Evolutionary conservation across 2,797 vertebrate species (phyloP).

Genomic region (Menidia menidia): DNA sequence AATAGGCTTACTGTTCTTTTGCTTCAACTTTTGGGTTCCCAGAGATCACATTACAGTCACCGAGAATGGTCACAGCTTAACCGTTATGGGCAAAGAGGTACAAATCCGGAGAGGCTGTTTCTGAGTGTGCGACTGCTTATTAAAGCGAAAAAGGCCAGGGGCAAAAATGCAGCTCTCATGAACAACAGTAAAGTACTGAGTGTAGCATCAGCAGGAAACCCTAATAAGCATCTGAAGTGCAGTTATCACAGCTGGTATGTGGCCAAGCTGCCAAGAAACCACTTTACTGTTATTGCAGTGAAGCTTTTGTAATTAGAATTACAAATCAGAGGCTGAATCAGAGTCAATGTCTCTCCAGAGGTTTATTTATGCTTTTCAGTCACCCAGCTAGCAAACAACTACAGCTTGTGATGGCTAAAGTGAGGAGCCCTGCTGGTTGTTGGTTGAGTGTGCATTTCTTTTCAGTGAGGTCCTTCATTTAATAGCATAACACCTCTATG

Average conservation of each 20-base stretch:
- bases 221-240: slow-evolving; percentile 33
- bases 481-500: slow-evolving; percentile 4
- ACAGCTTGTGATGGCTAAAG: slow-evolving; percentile 18
- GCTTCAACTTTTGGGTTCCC: slow-evolving; percentile 44
- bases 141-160: background rate
- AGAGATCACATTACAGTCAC: slow-evolving; percentile 56
- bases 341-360: slow-evolving; percentile 40
- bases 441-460: slow-evolving; percentile 36
- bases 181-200: slow-evolving; percentile 11
- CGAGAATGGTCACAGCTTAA: slow-evolving; percentile 46
- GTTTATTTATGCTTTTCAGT: slow-evolving; percentile 39
- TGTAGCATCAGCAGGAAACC: background rate
- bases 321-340: slow-evolving; percentile 53
- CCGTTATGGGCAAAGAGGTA: slow-evolving; percentile 22
- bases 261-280: slow-evolving; percentile 20
- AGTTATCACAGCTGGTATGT: slow-evolving; percentile 4
- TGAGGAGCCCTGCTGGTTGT: slow-evolving; percentile 18
- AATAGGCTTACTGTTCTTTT: slow-evolving; percentile 24
- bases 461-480: slow-evolving; percentile 21
- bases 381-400: slow-evolving; percentile 43
- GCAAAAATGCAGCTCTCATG: slow-evolving; percentile 19
- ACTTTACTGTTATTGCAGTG: slow-evolving; percentile 18
- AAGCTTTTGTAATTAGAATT: slow-evolving; percentile 36
- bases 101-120: slow-evolving; percentile 20
- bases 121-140: slow-evolving; percentile 38